Percentiles rank a stretch among this genome's conserved stretches.
These are phyloP conservation scores for Sycon ciliatum DNA, from an alignment of 37 sponge, comb jelly and placozoan species.

Conservation along the genomic window DNA sequence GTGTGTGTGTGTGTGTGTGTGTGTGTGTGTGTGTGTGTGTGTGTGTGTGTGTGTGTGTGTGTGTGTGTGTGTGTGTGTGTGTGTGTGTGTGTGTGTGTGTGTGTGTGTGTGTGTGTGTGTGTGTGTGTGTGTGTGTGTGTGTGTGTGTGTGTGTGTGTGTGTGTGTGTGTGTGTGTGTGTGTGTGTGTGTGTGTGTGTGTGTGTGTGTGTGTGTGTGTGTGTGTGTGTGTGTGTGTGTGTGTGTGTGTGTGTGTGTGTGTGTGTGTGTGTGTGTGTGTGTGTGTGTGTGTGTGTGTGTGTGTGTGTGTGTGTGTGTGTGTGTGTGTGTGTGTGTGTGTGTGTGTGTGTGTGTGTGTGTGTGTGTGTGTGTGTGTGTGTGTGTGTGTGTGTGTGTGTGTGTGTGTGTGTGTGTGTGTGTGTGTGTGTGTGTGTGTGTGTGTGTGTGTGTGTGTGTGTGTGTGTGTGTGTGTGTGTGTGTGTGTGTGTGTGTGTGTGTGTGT, in stretches of 20 bases:
- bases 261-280: slow-evolving; percentile 5
- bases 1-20: slow-evolving; percentile 5
- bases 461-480: not conserved
- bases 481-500: not conserved
- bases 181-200: not conserved
- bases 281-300: slow-evolving; percentile 5
- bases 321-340: not conserved
- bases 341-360: not conserved
- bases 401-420: not conserved
- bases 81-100: slow-evolving; percentile 5
- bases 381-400: not conserved
- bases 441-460: not conserved
- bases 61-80: slow-evolving; percentile 5
- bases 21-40: slow-evolving; percentile 5
- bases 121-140: slow-evolving; percentile 5
- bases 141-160: slow-evolving; percentile 5
- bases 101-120: not conserved
- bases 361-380: not conserved
- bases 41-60: not conserved
- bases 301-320: not conserved
- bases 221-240: slow-evolving; percentile 5
- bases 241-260: not conserved
- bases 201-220: slow-evolving; percentile 1
- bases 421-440: not conserved
- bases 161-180: not conserved